A percentile compares a stretch with the other conserved stretches of the same genome.
Evolutionary conservation across 2,888 invertebrate genomes (phyloP).

Genomic region (Caradrina clavipalpis): DNA sequence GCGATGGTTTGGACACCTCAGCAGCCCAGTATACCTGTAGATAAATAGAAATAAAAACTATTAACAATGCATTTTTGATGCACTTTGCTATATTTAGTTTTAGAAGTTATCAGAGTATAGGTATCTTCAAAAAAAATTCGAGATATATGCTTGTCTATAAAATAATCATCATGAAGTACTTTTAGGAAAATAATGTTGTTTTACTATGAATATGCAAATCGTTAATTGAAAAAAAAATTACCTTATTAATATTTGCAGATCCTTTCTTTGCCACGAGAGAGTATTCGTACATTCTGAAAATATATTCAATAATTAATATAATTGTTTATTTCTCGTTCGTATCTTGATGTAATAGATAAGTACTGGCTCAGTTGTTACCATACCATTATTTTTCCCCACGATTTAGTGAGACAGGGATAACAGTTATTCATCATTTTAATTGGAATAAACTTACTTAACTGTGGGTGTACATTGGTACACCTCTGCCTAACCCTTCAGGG

Average conservation of each 20-base stretch:
- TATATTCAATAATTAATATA: background rate
- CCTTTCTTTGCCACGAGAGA: background rate
- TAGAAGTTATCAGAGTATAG: slow-evolving; percentile 63
- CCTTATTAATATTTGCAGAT: slow-evolving; percentile 7
- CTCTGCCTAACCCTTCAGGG: too few relatives aligned
- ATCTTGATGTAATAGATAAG: background rate
- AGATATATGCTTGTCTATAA: slow-evolving; percentile 84
- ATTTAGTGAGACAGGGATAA: slow-evolving; percentile 84
- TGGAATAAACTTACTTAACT: background rate
- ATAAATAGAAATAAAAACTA: background rate
- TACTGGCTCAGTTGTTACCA: slow-evolving; percentile 74
- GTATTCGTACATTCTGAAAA: slow-evolving; percentile 19
- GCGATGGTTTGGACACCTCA: background rate
- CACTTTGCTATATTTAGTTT: background rate
- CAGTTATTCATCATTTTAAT: slow-evolving; percentile 76
- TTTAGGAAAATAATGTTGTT: too few relatives aligned
- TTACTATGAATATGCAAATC: slow-evolving; percentile 72
- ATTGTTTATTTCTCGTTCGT: background rate
- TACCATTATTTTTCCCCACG: slow-evolving; percentile 81
- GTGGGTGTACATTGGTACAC: too few relatives aligned
- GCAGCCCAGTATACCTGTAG: slow-evolving; percentile 20
- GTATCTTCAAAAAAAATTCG: slow-evolving; percentile 77
- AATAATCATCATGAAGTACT: slow-evolving; percentile 67
- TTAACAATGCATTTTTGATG: background rate
- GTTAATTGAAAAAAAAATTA: slow-evolving; percentile 60